These are phyloP conservation scores for Pontoporia blainvillei DNA, from an alignment of 2,113 vertebrate species.

Conservation along the genomic window DNA sequence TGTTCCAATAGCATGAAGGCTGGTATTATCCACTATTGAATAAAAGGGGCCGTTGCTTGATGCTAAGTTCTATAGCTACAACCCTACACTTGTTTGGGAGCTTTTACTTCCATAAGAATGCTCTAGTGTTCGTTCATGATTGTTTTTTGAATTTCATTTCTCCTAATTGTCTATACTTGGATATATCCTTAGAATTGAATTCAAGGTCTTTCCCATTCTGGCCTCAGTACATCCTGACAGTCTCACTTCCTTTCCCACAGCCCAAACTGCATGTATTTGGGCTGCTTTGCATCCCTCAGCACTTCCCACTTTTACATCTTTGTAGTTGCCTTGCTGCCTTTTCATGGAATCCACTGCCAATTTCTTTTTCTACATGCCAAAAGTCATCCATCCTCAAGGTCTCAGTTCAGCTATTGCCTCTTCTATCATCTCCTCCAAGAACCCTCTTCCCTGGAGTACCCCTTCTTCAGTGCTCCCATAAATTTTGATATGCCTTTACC, in stretches of 20 bases:
- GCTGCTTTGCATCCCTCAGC: neutral
- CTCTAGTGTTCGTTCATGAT: neutral
- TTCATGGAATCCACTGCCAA: neutral
- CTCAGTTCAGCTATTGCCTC: neutral
- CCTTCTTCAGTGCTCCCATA: neutral
- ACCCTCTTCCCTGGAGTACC: neutral
- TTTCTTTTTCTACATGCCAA: neutral
- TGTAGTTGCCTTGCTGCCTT: neutral
- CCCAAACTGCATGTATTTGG: neutral
- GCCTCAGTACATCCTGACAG: neutral
- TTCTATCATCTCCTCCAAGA: neutral
- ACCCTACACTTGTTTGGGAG: neutral
- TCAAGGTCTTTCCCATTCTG: neutral
- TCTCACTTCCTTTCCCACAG: neutral
- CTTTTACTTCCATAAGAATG: neutral
- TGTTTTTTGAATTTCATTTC: neutral
- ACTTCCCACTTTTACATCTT: neutral
- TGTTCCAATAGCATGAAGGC: conserved; percentile 66
- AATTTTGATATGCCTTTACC: neutral
- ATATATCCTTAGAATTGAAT: neutral
- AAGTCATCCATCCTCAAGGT: neutral
- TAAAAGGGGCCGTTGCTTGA: conserved; percentile 12
- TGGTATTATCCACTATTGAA: conserved; percentile 60
- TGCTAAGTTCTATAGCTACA: neutral
- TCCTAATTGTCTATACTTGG: neutral